phyloP scores from a whole-genome alignment of 2,113 vertebrate genomes.

The Copsychus sechellarum region DNA sequence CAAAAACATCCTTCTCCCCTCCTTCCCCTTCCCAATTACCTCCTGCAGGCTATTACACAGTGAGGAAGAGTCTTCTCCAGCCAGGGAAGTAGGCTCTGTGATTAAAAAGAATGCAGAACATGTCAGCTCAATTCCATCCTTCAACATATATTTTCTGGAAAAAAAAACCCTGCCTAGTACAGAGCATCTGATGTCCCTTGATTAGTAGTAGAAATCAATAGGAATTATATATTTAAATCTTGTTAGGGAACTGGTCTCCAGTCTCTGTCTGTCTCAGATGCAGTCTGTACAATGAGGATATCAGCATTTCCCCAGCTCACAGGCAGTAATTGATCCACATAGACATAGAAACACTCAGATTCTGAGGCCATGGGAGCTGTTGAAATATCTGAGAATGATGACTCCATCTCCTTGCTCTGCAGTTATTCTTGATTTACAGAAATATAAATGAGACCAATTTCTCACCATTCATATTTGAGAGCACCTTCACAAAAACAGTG shows the following conservation, averaged over 20 bases:
- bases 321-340: neutral
- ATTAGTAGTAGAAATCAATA: neutral
- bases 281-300: neutral
- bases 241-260: neutral
- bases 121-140: neutral
- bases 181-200: neutral
- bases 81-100: neutral
- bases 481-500: neutral
- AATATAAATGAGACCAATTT: neutral
- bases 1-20: neutral
- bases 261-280: neutral
- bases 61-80: neutral
- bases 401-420: neutral
- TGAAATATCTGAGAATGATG: neutral
- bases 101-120: neutral
- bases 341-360: neutral
- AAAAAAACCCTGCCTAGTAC: neutral
- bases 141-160: neutral
- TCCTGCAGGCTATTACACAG: neutral
- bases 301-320: neutral
- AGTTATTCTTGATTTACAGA: neutral
- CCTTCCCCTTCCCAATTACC: neutral
- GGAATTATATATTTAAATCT: constrained; percentile 1
- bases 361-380: neutral
- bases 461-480: neutral